Conservation (phyloP, 1,140 invertebrate species). For the Trichonephila clavata region DNA sequence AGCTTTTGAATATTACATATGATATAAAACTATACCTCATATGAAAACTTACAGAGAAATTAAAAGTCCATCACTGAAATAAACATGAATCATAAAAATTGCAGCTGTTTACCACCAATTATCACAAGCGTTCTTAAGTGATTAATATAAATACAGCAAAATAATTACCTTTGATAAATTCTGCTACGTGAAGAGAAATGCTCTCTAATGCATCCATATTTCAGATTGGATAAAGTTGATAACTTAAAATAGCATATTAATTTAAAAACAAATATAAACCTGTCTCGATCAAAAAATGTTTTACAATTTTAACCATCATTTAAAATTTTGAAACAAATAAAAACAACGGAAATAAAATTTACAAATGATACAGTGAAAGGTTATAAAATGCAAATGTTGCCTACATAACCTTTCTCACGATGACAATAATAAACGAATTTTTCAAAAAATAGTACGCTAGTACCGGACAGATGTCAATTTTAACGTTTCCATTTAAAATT, state of each 20-base stretch:
- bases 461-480: conserved; percentile 53
- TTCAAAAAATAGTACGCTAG: background rate
- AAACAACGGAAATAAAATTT: background rate
- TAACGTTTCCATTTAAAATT: conserved; percentile 71
- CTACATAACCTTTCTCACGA: background rate
- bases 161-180: conserved; percentile 79
- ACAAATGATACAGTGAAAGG: background rate
- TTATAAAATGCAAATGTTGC: conserved; percentile 11
- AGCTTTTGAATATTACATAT: too few species aligned
- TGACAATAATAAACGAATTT: background rate
- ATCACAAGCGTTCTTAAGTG: background rate
- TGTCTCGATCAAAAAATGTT: background rate
- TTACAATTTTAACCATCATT: background rate
- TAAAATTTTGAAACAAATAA: background rate
- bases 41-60: too few species aligned
- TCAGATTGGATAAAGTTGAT: background rate
- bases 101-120: too few species aligned
- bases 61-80: too few species aligned
- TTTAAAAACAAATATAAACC: background rate
- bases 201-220: conserved; percentile 59
- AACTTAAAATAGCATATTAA: background rate
- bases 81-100: too few species aligned
- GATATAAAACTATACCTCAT: too few species aligned
- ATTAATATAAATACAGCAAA: conserved; percentile 65
- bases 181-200: conserved; percentile 75